Conservation (phyloP, 1,140 invertebrate genomes). For the Solen grandis region DNA sequence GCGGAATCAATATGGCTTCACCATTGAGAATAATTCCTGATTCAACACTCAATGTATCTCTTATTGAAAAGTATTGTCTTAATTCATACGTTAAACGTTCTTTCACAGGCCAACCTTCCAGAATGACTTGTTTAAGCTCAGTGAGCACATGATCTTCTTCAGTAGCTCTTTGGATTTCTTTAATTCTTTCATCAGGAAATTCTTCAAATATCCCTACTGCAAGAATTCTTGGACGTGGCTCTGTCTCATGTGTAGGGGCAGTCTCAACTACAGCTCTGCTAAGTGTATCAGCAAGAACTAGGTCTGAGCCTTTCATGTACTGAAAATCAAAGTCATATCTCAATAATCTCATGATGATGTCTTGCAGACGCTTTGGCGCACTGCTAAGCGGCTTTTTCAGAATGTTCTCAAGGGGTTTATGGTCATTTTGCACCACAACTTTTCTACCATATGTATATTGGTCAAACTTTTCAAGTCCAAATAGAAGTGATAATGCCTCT, state of each 20-base stretch:
- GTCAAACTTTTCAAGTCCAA: constrained; percentile 68
- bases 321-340: constrained; percentile 57
- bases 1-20: constrained; percentile 71
- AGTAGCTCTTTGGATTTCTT: constrained; percentile 45
- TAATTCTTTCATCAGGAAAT: constrained; percentile 42
- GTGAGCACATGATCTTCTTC: constrained; percentile 27
- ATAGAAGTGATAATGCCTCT: constrained; percentile 82
- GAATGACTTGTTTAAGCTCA: background rate
- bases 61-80: too few relatives aligned
- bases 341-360: constrained; percentile 54
- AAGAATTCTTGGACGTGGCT: constrained; percentile 17
- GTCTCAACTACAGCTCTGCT: constrained; percentile 33
- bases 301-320: constrained; percentile 40
- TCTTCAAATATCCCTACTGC: background rate
- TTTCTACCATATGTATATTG: constrained; percentile 70
- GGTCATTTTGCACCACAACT: constrained; percentile 52
- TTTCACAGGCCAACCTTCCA: constrained; percentile 51
- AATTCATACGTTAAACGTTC: too few relatives aligned
- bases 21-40: constrained; percentile 70
- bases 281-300: constrained; percentile 57
- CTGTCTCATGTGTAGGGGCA: too few relatives aligned
- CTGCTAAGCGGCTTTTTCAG: constrained; percentile 73
- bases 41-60: too few relatives aligned
- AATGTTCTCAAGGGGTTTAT: constrained; percentile 78
- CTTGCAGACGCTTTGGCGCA: constrained; percentile 46